Conservation (phyloP, 2,797 vertebrate genomes). For the Crypturellus tataupa region DNA sequence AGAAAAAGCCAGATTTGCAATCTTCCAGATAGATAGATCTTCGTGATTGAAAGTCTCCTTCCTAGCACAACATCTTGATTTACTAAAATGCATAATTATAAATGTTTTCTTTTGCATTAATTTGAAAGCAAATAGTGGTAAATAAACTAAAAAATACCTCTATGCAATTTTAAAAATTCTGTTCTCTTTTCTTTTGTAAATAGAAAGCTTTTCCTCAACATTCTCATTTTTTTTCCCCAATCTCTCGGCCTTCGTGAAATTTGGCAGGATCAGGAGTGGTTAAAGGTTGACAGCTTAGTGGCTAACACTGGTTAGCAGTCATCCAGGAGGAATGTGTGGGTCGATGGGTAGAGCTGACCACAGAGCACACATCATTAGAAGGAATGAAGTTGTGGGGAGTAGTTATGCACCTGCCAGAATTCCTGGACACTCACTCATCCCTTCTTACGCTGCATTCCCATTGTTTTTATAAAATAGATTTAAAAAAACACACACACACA, state of each 20-base stretch:
- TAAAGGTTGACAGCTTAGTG: not conserved
- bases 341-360: not conserved
- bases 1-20: not conserved
- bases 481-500: not conserved
- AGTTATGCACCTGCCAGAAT: conserved; percentile 28
- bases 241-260: not conserved
- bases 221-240: not conserved
- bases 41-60: not conserved
- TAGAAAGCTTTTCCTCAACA: not conserved
- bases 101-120: not conserved
- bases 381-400: not conserved
- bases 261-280: not conserved
- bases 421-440: not conserved
- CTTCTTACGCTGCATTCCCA: not conserved
- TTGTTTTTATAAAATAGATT: not conserved
- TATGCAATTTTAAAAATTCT: not conserved
- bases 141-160: not conserved
- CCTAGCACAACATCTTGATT: not conserved
- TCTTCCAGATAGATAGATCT: not conserved
- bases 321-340: not conserved
- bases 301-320: not conserved
- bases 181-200: not conserved
- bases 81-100: not conserved
- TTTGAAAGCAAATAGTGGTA: not conserved
- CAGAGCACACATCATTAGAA: not conserved